phyloP scores from a whole-genome alignment of 2,113 vertebrate genomes.

The Cyprinodon variegatus region DNA sequence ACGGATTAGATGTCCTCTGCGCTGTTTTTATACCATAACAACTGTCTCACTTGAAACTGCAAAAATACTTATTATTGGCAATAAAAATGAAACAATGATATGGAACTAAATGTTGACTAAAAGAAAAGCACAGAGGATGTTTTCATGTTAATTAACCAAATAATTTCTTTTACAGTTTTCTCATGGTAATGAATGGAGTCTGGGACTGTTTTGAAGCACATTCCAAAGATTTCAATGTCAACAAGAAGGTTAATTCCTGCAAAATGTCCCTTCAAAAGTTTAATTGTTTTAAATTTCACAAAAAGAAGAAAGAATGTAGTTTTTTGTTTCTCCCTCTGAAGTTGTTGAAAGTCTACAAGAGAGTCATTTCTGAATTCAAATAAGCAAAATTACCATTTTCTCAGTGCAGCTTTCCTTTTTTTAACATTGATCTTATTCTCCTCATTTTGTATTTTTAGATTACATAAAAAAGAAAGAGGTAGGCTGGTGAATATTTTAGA shows the following conservation, averaged over 20 bases:
- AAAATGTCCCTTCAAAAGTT: constrained; percentile 21
- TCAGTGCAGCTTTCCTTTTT: neutral
- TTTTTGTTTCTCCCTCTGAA: constrained; percentile 7
- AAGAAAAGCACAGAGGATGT: neutral
- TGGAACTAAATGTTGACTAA: constrained; percentile 5
- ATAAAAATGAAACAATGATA: constrained; percentile 14
- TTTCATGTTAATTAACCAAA: neutral
- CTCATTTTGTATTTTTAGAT: neutral
- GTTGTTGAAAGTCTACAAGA: constrained; percentile 13
- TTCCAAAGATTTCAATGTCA: constrained; percentile 33
- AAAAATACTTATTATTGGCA: constrained; percentile 2
- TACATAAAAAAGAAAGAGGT: neutral
- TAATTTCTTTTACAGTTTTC: neutral
- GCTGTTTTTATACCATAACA: constrained; percentile 1
- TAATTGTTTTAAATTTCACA: neutral
- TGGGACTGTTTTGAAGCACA: constrained; percentile 11
- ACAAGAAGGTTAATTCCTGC: neutral
- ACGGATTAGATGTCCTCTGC: constrained; percentile 6
- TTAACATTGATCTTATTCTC: constrained; percentile 8
- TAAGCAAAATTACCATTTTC: neutral
- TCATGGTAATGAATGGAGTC: constrained; percentile 20
- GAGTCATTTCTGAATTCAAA: constrained; percentile 26
- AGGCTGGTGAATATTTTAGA: neutral
- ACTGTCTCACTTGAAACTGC: neutral
- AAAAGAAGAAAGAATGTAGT: neutral